Percentiles rank a stretch among this genome's conserved stretches.
phyloP scores from a whole-genome alignment of 2,113 vertebrate species.

The Geococcyx californianus region DNA sequence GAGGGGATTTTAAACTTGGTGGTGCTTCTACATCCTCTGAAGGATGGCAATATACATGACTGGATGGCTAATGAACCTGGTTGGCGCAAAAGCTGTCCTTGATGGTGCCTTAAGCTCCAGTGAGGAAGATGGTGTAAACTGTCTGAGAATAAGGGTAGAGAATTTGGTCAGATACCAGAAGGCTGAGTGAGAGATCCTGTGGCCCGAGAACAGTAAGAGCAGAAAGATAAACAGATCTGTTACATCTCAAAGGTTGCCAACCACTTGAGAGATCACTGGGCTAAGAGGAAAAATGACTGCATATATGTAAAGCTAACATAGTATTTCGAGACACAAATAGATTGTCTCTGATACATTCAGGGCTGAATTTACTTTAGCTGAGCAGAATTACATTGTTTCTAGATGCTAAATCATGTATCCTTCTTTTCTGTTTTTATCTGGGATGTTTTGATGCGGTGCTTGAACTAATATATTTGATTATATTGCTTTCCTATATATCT shows the following conservation, averaged over 20 bases:
- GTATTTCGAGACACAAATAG: neutral
- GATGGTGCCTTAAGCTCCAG: neutral
- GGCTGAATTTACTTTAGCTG: neutral
- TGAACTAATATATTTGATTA: neutral
- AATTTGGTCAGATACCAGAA: neutral
- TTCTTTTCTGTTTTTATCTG: neutral
- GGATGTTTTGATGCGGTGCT: neutral
- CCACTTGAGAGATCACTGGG: neutral
- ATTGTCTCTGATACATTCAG: neutral
- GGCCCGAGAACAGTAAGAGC: neutral
- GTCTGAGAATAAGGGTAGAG: neutral
- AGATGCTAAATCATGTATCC: neutral
- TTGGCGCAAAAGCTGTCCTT: neutral
- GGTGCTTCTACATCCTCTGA: neutral
- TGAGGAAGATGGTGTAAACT: neutral
- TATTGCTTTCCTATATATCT: neutral
- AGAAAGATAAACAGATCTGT: conserved; percentile 4
- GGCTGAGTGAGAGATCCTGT: neutral
- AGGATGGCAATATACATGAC: neutral
- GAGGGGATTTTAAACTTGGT: neutral
- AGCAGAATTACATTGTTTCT: neutral
- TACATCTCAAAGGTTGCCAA: neutral
- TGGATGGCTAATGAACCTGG: neutral
- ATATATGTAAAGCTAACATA: neutral
- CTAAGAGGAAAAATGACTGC: neutral